These are phyloP conservation scores for Meteorus sp. DNA, from an alignment of 1,140 invertebrate species.

Conservation along the genomic window DNA sequence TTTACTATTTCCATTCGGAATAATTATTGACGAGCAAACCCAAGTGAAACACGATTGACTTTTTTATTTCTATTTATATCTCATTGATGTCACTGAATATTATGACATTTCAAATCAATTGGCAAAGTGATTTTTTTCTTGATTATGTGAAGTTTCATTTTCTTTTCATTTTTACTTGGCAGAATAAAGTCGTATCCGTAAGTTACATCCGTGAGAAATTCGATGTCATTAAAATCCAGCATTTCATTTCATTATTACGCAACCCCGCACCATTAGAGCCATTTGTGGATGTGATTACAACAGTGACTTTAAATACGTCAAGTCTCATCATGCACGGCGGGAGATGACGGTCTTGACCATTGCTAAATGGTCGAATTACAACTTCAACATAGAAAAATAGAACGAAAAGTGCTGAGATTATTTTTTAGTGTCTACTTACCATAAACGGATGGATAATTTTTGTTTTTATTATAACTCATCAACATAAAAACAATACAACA, in stretches of 20 bases:
- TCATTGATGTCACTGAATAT: background rate
- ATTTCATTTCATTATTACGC: constrained; percentile 16
- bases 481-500: too few species aligned
- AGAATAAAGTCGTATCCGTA: background rate
- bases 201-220: constrained; percentile 15
- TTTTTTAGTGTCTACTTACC: too few species aligned
- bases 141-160: too few species aligned
- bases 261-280: constrained; percentile 36
- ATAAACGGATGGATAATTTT: too few species aligned
- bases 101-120: too few species aligned
- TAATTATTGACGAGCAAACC: too few species aligned
- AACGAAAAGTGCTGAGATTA: too few species aligned
- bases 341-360: constrained; percentile 35
- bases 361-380: constrained; percentile 45
- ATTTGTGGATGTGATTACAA: constrained; percentile 47
- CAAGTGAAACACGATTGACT: too few species aligned
- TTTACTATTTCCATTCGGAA: background rate
- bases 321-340: constrained; percentile 45
- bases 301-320: constrained; percentile 51
- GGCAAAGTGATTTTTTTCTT: too few species aligned
- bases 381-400: too few species aligned
- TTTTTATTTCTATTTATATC: background rate
- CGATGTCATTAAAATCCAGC: constrained; percentile 13
- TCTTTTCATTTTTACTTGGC: too few species aligned
- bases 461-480: too few species aligned